Evolutionary conservation across 2,888 invertebrate species (phyloP).

Genomic region (Drosophila austrosaltans): DNA sequence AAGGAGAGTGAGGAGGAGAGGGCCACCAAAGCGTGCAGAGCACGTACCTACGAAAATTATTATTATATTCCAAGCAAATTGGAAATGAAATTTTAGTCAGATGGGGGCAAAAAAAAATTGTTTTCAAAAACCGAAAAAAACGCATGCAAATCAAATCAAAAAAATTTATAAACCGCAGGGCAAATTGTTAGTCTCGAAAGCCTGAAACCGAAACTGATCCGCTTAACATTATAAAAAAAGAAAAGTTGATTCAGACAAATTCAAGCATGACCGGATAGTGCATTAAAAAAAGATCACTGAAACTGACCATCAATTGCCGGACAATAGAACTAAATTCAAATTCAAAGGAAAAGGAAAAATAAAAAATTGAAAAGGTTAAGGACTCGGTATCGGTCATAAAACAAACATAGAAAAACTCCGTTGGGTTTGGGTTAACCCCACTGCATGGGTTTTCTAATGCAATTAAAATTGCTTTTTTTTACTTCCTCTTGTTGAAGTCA

Average conservation of each 20-base stretch:
- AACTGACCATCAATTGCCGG: slow-evolving; percentile 34
- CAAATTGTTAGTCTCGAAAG: slow-evolving; percentile 7
- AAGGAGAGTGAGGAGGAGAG: too few relatives aligned
- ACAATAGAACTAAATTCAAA: slow-evolving; percentile 46
- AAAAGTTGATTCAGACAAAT: slow-evolving; percentile 42
- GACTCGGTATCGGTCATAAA: slow-evolving; percentile 48
- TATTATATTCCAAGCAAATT: slow-evolving; percentile 47
- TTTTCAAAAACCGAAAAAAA: slow-evolving; percentile 21
- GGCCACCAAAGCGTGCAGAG: slow-evolving; percentile 57
- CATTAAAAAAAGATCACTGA: slow-evolving; percentile 42
- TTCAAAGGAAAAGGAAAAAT: slow-evolving; percentile 36
- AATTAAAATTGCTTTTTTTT: slow-evolving; percentile 59
- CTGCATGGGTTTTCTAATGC: slow-evolving; percentile 63
- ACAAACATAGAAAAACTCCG: slow-evolving; percentile 50
- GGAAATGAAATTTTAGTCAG: slow-evolving; percentile 29
- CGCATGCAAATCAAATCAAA: slow-evolving; percentile 57
- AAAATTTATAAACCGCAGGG: slow-evolving; percentile 18
- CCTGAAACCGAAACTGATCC: slow-evolving; percentile 60
- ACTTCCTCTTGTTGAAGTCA: slow-evolving; percentile 58
- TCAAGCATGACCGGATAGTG: slow-evolving; percentile 58
- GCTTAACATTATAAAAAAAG: slow-evolving; percentile 51
- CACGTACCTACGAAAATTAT: slow-evolving; percentile 61
- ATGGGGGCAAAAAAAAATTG: slow-evolving; percentile 44
- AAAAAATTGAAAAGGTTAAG: slow-evolving; percentile 62
- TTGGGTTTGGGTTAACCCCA: slow-evolving; percentile 34